Conservation (phyloP, 2,113 vertebrate genomes). For the Corvus moneduloides region DNA sequence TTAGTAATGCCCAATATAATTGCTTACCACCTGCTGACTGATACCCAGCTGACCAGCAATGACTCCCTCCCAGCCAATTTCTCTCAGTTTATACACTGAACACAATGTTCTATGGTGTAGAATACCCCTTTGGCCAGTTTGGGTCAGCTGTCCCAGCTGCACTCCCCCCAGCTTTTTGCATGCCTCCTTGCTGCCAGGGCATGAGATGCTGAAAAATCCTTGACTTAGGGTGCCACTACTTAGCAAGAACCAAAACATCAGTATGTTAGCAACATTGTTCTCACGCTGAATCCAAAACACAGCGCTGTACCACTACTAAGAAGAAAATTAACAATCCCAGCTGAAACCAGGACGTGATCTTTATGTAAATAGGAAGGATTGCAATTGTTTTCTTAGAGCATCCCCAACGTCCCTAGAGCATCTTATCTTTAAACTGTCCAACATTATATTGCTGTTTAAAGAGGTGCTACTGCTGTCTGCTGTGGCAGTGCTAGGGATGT, state of each 20-base stretch:
- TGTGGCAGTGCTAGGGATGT: background rate
- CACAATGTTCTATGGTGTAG: rapidly evolving
- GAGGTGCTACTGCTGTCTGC: background rate
- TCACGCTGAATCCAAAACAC: background rate
- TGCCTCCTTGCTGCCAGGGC: background rate
- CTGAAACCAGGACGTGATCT: background rate
- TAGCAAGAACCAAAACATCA: background rate
- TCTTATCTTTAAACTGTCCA: background rate
- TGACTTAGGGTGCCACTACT: background rate
- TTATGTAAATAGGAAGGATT: background rate
- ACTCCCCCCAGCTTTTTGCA: background rate
- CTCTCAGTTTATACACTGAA: background rate
- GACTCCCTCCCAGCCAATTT: background rate
- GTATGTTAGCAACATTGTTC: background rate
- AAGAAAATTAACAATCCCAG: background rate
- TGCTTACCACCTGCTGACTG: background rate
- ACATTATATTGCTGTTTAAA: background rate
- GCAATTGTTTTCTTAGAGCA: background rate
- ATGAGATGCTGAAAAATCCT: background rate
- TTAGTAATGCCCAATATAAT: background rate
- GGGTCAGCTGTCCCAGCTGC: background rate
- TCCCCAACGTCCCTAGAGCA: background rate
- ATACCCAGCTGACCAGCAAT: background rate
- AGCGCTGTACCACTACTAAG: background rate
- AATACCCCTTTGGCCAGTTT: background rate